Percentiles rank a stretch among this genome's conserved stretches.
Evolutionary conservation across 2,113 vertebrate species (phyloP).

Genomic region (Dasypus novemcinctus): DNA sequence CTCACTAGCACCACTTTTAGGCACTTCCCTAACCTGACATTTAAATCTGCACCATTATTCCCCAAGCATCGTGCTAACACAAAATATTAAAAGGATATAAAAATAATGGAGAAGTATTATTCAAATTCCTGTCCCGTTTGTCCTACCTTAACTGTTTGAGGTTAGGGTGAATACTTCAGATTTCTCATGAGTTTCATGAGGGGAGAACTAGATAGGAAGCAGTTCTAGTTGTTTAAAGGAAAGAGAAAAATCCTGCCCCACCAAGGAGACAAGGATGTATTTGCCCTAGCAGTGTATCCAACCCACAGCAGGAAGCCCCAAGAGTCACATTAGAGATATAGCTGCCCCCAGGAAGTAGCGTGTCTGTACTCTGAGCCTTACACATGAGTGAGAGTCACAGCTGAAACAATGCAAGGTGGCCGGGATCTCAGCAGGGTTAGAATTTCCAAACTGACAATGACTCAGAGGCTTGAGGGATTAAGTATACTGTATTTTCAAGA

Average conservation of each 20-base stretch:
- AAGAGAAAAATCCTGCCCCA: background rate
- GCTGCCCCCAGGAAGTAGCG: background rate
- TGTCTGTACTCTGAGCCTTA: background rate
- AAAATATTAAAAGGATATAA: background rate
- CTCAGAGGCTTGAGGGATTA: background rate
- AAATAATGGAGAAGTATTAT: background rate
- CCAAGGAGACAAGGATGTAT: background rate
- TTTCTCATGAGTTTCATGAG: slow-evolving; percentile 42
- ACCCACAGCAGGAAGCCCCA: background rate
- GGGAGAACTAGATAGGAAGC: slow-evolving; percentile 42
- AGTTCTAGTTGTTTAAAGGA: slow-evolving; percentile 7
- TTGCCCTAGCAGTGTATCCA: background rate
- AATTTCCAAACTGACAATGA: background rate
- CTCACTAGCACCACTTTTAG: background rate
- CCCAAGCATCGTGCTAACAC: background rate
- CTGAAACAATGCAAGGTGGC: background rate
- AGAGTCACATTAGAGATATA: background rate
- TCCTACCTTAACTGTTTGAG: slow-evolving; percentile 2
- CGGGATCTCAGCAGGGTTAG: background rate
- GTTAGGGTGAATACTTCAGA: slow-evolving; percentile 17
- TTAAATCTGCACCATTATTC: background rate
- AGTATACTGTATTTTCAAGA: background rate
- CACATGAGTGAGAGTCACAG: background rate
- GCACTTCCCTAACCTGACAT: background rate
- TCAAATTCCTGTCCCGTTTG: slow-evolving; percentile 45